These are phyloP conservation scores for Ceratitis capitata DNA, from an alignment of 1,140 invertebrate genomes.

Conservation along the genomic window DNA sequence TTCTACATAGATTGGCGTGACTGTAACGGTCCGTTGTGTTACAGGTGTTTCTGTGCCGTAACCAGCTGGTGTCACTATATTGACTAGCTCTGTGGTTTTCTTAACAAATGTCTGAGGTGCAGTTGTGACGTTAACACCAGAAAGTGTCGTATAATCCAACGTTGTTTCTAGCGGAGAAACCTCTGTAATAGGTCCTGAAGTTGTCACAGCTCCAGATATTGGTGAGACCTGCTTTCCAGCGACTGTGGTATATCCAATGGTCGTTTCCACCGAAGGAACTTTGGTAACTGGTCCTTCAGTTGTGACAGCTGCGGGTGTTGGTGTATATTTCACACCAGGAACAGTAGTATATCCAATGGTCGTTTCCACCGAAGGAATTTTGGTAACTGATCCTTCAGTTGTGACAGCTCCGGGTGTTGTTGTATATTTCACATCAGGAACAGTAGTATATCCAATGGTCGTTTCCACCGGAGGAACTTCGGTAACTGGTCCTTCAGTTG, in stretches of 20 bases:
- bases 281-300: background rate
- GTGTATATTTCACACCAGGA: background rate
- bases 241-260: background rate
- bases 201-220: background rate
- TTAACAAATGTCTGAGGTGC: background rate
- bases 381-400: background rate
- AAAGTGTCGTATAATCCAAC: background rate
- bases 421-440: background rate
- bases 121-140: background rate
- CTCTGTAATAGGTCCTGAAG: background rate
- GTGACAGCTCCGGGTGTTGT: background rate
- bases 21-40: background rate
- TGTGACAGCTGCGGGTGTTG: background rate
- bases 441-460: background rate
- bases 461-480: background rate
- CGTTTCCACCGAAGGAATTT: background rate
- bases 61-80: background rate
- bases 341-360: background rate
- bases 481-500: background rate
- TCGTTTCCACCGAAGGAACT: background rate
- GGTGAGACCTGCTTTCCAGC: background rate
- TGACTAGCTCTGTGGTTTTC: background rate
- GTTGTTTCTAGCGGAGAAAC: constrained; percentile 23
- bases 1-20: constrained; percentile 2
- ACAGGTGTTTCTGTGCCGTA: background rate